A percentile compares a stretch with the other conserved stretches of the same genome.
phyloP scores from a whole-genome alignment of 2,888 invertebrate genomes.

The Cenopis cana region DNA sequence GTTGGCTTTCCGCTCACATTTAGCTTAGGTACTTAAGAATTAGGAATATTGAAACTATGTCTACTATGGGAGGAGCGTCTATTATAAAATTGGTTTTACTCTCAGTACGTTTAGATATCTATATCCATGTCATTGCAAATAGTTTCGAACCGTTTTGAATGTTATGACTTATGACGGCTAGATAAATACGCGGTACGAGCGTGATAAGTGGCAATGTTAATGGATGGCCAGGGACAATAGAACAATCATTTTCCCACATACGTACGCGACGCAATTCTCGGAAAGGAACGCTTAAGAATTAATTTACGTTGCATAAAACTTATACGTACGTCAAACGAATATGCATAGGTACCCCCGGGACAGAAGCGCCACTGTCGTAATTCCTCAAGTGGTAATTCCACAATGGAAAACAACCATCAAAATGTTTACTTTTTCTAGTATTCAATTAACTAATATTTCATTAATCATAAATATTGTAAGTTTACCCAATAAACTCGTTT shows the following conservation, averaged over 20 bases:
- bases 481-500: constrained; percentile 13
- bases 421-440: too few species aligned
- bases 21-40: background rate
- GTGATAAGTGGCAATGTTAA: constrained; percentile 72
- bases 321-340: constrained; percentile 27
- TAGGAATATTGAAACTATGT: too few species aligned
- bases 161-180: constrained; percentile 45
- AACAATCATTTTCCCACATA: constrained; percentile 81
- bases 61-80: too few species aligned
- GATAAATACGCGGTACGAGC: constrained; percentile 56
- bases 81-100: too few species aligned
- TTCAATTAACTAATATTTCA: background rate
- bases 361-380: constrained; percentile 9
- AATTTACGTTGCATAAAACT: constrained; percentile 39
- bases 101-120: background rate
- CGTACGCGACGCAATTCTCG: constrained; percentile 66
- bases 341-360: constrained; percentile 20
- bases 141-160: constrained; percentile 23
- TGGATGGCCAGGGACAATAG: constrained; percentile 75
- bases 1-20: background rate
- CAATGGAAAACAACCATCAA: constrained; percentile 1
- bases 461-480: background rate
- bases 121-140: background rate
- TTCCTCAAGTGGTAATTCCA: constrained; percentile 9
- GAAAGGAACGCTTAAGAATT: constrained; percentile 58